Evolutionary conservation across 2,113 vertebrate species (phyloP).

Genomic region (Mustelus asterias): DNA sequence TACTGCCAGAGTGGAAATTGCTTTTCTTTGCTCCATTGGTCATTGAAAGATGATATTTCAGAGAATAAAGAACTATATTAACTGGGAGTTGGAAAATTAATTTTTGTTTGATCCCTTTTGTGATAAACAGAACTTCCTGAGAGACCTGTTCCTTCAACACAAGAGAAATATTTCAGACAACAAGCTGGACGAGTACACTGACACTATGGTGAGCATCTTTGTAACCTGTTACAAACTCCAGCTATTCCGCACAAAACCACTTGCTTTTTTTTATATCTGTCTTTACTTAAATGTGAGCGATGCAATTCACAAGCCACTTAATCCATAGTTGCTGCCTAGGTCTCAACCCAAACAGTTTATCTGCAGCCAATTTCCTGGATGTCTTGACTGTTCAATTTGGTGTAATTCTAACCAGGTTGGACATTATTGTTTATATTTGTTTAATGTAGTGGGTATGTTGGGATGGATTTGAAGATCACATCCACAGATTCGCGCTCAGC

Average conservation of each 20-base stretch:
- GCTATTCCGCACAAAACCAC: neutral
- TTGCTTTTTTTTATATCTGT: neutral
- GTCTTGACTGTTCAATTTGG: neutral
- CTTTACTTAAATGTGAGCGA: neutral
- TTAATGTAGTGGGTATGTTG: neutral
- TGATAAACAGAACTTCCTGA: slow-evolving; percentile 70
- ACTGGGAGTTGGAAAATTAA: neutral
- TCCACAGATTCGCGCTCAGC: neutral
- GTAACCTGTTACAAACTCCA: neutral
- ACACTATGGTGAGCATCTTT: slow-evolving; percentile 72
- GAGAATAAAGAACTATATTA: neutral
- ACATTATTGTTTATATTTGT: neutral
- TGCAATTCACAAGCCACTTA: neutral
- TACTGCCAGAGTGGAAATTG: neutral
- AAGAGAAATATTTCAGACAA: slow-evolving; percentile 62
- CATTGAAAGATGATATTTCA: neutral
- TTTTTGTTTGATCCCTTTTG: slow-evolving; percentile 34
- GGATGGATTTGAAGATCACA: neutral
- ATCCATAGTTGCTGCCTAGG: too few relatives aligned
- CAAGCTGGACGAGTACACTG: slow-evolving; percentile 84
- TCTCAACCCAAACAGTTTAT: neutral
- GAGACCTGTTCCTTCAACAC: slow-evolving; percentile 77
- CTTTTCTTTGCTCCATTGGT: neutral
- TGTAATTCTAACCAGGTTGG: neutral
- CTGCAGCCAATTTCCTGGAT: neutral